These are phyloP conservation scores for Pteropus rufus DNA, from an alignment of 2,797 vertebrate genomes.

Conservation along the genomic window DNA sequence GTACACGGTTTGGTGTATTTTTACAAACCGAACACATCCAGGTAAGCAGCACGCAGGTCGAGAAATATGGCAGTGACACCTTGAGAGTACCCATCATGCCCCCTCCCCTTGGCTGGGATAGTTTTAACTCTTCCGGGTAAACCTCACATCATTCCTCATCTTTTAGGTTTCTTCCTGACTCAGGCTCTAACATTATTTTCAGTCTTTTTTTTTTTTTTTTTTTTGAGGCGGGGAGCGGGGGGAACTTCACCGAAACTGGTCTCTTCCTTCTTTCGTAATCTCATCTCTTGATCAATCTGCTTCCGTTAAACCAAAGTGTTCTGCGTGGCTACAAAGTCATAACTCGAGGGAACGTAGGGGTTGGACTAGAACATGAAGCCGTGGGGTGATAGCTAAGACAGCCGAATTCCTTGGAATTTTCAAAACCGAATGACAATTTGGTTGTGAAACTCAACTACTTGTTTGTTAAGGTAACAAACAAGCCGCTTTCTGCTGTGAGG, in stretches of 20 bases:
- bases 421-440: background rate
- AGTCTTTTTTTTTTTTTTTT: background rate
- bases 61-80: background rate
- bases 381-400: background rate
- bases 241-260: background rate
- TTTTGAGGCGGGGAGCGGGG: no score
- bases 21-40: background rate
- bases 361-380: background rate
- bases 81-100: background rate
- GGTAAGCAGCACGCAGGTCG: no score
- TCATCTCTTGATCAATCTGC: conserved; percentile 38
- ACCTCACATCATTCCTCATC: background rate
- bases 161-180: background rate
- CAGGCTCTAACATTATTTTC: background rate
- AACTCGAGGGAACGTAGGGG: background rate
- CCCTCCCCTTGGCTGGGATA: background rate
- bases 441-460: background rate
- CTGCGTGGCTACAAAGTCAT: background rate
- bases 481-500: background rate
- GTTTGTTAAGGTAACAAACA: background rate
- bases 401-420: background rate
- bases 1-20: background rate
- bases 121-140: background rate
- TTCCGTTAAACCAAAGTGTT: background rate
- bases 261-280: conserved; percentile 43